Base-by-base conservation (phyloP, 2,113 vertebrate genomes). In the Corynorhinus townsendii region DNA sequence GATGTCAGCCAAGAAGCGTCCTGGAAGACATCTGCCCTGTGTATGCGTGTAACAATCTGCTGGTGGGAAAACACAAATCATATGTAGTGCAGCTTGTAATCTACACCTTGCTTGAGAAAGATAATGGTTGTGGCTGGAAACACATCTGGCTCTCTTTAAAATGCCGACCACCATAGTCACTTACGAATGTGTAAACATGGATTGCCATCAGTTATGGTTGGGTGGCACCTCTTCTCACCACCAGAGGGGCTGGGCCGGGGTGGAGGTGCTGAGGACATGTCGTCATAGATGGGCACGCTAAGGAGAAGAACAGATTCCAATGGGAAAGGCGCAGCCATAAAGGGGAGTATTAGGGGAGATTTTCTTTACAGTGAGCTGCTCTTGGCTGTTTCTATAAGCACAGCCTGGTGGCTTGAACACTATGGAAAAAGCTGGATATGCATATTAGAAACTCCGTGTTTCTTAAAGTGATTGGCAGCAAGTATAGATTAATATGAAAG, bases 1-100 rank as follows among this genome's bases (percentile, higher is more conserved):
- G 92, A 86, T 90, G 47, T 94, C 69, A 96, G 94, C 94, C 96
- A 95, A 97, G 81, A 96, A 93, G 95, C 49, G 54, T 96, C 76
- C 92, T 95, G 90, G 84, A 95, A 92, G 94, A 96, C 90, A 93
- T 94, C 87, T 96, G 96, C 86, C 96, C 81, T 89, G 7, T 93
- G 54, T 75, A 89, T 89, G 69, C 64, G 45, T 92, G 15, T 72
- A 93, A 96, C 64, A 79, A 66, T 95, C 66, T 79, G 66, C 66
- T 90, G 47, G 64, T 92, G 75, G 84, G 75, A 95, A 96, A 95
- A 85, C 90, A 96, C 77, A 95, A 91, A 83, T 96, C 85, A 86
- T 62, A 75, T 35, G 4, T 28, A 79, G 19, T 38, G 22, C 84
- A 88, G 73, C 66, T 89, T 59, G 52, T 79, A 90, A 86, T 71